Evolutionary conservation across 2,888 invertebrate genomes (phyloP).

Genomic region (Rhamnusium bicolor): DNA sequence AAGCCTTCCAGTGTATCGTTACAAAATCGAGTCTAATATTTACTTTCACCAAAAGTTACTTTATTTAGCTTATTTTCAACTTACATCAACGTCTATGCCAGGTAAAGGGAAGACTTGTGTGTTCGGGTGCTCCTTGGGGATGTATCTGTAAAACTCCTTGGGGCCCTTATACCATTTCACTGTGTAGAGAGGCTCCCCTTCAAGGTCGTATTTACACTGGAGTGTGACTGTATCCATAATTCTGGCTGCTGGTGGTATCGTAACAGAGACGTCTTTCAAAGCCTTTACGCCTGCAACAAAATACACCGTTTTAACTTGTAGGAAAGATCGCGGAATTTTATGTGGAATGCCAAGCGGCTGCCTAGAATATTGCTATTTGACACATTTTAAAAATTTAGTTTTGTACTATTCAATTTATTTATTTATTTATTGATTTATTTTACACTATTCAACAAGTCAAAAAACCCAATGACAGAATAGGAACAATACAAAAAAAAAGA

Average conservation of each 20-base stretch:
- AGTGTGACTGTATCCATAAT: slow-evolving; percentile 83
- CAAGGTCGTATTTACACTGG: slow-evolving; percentile 83
- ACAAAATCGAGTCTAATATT: neutral
- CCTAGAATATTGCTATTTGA: too few relatives aligned
- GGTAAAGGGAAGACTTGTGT: slow-evolving; percentile 82
- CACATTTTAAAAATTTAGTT: too few relatives aligned
- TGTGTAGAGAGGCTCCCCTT: slow-evolving; percentile 82
- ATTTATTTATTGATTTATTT: too few relatives aligned
- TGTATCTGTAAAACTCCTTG: slow-evolving; percentile 85
- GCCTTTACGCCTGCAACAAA: slow-evolving; percentile 66
- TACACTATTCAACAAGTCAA: too few relatives aligned
- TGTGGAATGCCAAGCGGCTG: neutral
- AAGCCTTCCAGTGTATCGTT: neutral
- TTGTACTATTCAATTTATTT: too few relatives aligned
- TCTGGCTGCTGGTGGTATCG: slow-evolving; percentile 81
- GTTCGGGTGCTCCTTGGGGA: slow-evolving; percentile 85
- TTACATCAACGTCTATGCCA: slow-evolving; percentile 82
- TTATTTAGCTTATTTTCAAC: slow-evolving; percentile 64
- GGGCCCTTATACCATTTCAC: slow-evolving; percentile 88
- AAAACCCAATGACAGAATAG: too few relatives aligned
- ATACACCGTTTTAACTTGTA: neutral
- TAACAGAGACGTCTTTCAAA: slow-evolving; percentile 80
- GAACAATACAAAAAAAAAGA: too few relatives aligned
- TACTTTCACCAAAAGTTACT: neutral
- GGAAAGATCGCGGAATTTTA: neutral